Base-by-base conservation (phyloP, 1,140 invertebrate genomes). In the Archivesica marissinica region DNA sequence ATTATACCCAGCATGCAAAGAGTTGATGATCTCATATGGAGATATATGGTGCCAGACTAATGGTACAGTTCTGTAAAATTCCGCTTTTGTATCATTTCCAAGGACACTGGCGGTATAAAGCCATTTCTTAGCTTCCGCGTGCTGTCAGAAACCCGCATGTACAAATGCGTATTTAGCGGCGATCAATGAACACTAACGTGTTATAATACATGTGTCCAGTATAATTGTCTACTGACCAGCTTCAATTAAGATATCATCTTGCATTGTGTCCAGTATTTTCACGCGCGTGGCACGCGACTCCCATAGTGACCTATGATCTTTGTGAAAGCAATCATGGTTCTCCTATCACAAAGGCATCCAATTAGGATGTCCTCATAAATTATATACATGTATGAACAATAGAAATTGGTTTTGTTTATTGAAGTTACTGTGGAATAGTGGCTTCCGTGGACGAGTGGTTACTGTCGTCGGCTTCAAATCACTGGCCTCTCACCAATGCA, bases 221-320 rank as follows among this genome's bases (percentile, higher is more conserved):
- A 64, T 79, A 70, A 81, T 81, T 80, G 54, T 52, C 47, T 39
- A 52, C 64, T 81, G 68, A 41, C 79, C 79, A 72, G 20, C 39
- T 33, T 17, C n/a, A 38, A 81, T 72, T 81, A 81, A 25, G 33
- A 38, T 56, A 68, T 81, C 64, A 44, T 47, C 33, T 81, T 81
- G 50, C 64, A 30, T 17, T n/a, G 41, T 81, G 64, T 47, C 41
- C 61, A 81, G 20, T 44, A 41, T 33, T 44, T 47, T 30, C 66
- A 72, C 44, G 41, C 79, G 64, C 33, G 30, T 30, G 50, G 30
- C 79, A 81, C 66, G 79, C 39, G 78, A 81, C 47, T 39, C 33
- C 47, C 4, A 30, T 20, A 54, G 11, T 76, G 41, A 76, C 44
- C 72, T 76, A 23, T 72, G 68, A 30, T 47, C 20, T 72, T 41